Evolutionary conservation across 2,797 vertebrate species (phyloP).

Genomic region (Rousettus madagascariensis): DNA sequence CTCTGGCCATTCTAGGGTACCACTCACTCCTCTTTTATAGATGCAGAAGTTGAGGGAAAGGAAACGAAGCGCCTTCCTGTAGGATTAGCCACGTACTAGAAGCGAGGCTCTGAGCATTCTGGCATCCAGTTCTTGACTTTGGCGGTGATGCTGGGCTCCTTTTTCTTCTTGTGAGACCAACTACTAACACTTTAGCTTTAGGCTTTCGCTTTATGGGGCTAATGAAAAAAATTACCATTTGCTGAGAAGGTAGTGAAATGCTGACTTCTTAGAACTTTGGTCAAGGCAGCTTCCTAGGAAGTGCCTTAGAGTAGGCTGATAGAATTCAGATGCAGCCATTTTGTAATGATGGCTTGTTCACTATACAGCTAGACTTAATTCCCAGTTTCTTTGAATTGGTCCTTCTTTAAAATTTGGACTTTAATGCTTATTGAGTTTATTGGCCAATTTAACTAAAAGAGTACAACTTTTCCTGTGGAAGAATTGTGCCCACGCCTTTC

Average conservation of each 20-base stretch:
- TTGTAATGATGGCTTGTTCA: not conserved
- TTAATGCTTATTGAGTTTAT: not conserved
- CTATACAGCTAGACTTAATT: not conserved
- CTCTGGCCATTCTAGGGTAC: not conserved
- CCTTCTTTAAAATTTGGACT: constrained; percentile 30
- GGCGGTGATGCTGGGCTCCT: not conserved
- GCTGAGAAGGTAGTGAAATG: constrained; percentile 37
- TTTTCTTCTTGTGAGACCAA: constrained; percentile 34
- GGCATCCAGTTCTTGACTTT: not conserved
- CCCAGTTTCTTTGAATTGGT: constrained; percentile 16
- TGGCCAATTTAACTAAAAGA: constrained; percentile 31
- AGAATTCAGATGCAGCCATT: constrained; percentile 21
- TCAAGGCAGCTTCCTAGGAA: constrained; percentile 54
- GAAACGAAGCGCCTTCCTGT: not conserved
- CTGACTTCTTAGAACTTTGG: not conserved
- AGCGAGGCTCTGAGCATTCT: not conserved
- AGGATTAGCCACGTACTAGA: not conserved
- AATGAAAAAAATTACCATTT: not conserved
- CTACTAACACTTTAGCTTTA: constrained; percentile 3
- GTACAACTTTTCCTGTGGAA: not conserved
- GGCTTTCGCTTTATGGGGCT: constrained; percentile 22
- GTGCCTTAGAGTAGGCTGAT: not conserved
- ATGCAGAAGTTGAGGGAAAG: not conserved
- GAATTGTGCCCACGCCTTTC: not conserved
- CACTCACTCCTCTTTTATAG: not conserved